These are phyloP conservation scores for Euura lappo DNA, from an alignment of 1,140 invertebrate species.

Conservation along the genomic window DNA sequence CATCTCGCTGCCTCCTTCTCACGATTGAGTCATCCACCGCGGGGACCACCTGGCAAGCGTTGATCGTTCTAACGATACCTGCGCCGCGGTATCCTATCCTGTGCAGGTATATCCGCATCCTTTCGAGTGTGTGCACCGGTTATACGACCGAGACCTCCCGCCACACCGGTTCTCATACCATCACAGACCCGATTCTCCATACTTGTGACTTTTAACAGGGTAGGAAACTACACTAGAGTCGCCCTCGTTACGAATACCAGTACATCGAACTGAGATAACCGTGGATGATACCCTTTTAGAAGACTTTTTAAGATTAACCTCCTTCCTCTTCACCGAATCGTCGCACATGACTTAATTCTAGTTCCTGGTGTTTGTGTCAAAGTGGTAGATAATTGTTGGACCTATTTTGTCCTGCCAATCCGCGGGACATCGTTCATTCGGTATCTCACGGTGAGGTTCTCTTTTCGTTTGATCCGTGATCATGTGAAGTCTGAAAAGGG, in stretches of 20 bases:
- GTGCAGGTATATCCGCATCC: neutral
- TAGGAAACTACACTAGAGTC: neutral
- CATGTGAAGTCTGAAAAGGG: neutral
- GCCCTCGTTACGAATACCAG: neutral
- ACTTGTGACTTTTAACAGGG: neutral
- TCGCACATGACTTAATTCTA: no score
- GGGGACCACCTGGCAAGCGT: slow-evolving; percentile 53
- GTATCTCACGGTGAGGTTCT: neutral
- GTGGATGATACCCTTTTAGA: no score
- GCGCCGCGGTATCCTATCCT: neutral
- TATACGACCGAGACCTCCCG: slow-evolving; percentile 6
- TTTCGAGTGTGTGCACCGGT: neutral
- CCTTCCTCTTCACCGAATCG: no score
- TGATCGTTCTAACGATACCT: slow-evolving; percentile 29
- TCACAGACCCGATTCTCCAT: neutral
- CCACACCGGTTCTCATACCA: slow-evolving; percentile 1
- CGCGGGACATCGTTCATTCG: neutral
- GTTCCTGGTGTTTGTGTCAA: neutral
- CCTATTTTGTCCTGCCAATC: neutral
- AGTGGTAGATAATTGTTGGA: neutral
- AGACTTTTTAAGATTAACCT: no score
- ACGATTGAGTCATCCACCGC: slow-evolving; percentile 56
- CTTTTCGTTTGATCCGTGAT: slow-evolving; percentile 4
- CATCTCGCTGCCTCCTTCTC: slow-evolving; percentile 41
- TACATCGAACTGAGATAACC: no score